Evolutionary conservation across 1,140 invertebrate species (phyloP).

Genomic region (Chymomyza costata): DNA sequence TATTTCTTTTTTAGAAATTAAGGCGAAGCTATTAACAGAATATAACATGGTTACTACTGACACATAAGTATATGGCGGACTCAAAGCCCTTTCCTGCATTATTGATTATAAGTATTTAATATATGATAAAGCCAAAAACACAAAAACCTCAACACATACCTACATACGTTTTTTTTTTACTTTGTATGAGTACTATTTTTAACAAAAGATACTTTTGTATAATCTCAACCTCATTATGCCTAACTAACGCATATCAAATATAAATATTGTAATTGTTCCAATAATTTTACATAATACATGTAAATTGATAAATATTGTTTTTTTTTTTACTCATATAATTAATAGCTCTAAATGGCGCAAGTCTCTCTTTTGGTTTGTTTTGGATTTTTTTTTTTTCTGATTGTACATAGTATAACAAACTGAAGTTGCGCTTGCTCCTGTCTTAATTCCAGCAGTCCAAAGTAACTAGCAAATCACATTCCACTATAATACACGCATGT

Average conservation of each 20-base stretch:
- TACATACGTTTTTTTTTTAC: too few species aligned
- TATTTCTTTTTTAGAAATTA: too few species aligned
- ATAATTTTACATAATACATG: constrained; percentile 48
- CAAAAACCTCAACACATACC: background rate
- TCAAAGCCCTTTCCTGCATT: constrained; percentile 65
- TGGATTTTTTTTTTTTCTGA: constrained; percentile 25
- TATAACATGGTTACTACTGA: constrained; percentile 64
- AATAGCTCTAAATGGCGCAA: constrained; percentile 63
- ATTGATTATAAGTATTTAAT: constrained; percentile 24
- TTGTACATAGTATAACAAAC: constrained; percentile 16
- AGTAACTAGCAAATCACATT: constrained; percentile 59
- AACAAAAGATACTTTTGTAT: constrained; percentile 43
- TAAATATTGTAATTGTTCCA: constrained; percentile 43
- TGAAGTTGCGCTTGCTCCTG: background rate
- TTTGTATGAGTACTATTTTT: constrained; percentile 8
- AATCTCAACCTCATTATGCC: constrained; percentile 49
- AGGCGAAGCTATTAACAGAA: too few species aligned
- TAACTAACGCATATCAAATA: constrained; percentile 71
- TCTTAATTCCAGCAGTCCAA: constrained; percentile 29
- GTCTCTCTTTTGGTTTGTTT: constrained; percentile 47
- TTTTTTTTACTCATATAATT: constrained; percentile 6
- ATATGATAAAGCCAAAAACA: background rate
- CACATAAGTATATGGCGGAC: constrained; percentile 49
- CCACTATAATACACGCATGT: constrained; percentile 51
- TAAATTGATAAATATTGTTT: constrained; percentile 17